Evolutionary conservation across 2,888 invertebrate species (phyloP), one percentile per base, ranked within the genome.

Genomic region (Sesamia inferens): DNA sequence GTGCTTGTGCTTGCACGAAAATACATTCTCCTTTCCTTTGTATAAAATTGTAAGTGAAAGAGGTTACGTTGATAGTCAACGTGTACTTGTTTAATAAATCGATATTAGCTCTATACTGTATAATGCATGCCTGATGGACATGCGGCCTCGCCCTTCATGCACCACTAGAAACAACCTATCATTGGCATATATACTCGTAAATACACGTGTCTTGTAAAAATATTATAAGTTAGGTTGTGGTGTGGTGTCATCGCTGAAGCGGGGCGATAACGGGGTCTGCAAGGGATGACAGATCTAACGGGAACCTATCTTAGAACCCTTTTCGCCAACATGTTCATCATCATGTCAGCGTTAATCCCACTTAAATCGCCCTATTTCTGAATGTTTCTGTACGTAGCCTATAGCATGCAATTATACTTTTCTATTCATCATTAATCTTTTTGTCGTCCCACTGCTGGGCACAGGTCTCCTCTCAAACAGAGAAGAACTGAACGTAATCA

Each of bases 121-220:
- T 81, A 81, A 81, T 81, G 81, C 63, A 81, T 11, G 31, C 6
- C 13, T 80, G 67, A 78, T 39, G 22, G 81, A 69, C 65, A 24
- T n/a, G 2, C 16, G 67, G n/a, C 81, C 79, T 72, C 67, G 78
- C 57, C 74, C 70, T 75, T 78, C 75, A 59, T 78, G 81, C 81
- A 80, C 19, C 7, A 57, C 39, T 70, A 77, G 64, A 74, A 51
- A 72, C 58, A 44, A 58, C 58, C 19, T 59, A 55, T 62, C 55
- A 66, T 55, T 74, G 47, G 54, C 42, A 7, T 44, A 39, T 54
- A 75, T 54, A n/a, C n/a, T n/a, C n/a, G n/a, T n/a, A 71, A 71
- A 81, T 78, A 78, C 54, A 71, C 19, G 44, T 62, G 79, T 79
- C 76, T 66, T 58, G 42, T 76, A 79, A 79, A 71, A 54, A 67